Evolutionary conservation across 2,888 invertebrate genomes (phyloP), one percentile per base, ranked within the genome.

Genomic region (Scaptomyza polygonia): DNA sequence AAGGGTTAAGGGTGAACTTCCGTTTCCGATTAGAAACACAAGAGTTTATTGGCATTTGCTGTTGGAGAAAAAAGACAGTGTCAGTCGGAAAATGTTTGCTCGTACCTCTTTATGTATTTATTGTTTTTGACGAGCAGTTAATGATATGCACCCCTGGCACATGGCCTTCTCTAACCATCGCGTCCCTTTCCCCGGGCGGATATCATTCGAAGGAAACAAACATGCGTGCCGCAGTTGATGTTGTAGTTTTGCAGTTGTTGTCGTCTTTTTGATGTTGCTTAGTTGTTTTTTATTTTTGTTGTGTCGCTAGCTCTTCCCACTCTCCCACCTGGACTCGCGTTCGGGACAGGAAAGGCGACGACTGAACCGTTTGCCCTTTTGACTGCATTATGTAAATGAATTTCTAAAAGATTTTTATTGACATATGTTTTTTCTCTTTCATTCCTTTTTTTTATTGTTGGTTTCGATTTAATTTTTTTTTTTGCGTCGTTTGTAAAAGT

Each of bases 101-200:
- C 82, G 86, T 69, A 79, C 69, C 52, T 52, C n/a, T 18, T 30
- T 11, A 18, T 5, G 39, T 21, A 12, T 21, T 25, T 7, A 1
- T 42, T 11, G 21, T 25, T 21, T 69, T 16, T 58, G 27, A 34
- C 14, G 6, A 39, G 14, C 34, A 72, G 67, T 76, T 89, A 89
- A 89, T 90, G 88, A 90, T 86, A 89, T 89, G 90, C 89, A 89
- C 89, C 89, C 90, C 79, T 90, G 69, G 59, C 51, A 36, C 51
- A 36, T 56, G 47, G 63, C 47, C 30, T 53, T 32, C 51, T 53
- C 65, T 39, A 16, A 65, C 59, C 58, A 49, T 55, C 25, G 59
- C 58, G 52, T 55, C 25, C 14, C 48, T 56, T 27, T 42, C 14
- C 36, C 45, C 61, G 30, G 57, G 63, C 72, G 67, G 61, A 69